A percentile compares a stretch with the other conserved stretches of the same genome.
Evolutionary conservation across 2,113 vertebrate genomes (phyloP).

Genomic region (Pachycephala philippinensis): DNA sequence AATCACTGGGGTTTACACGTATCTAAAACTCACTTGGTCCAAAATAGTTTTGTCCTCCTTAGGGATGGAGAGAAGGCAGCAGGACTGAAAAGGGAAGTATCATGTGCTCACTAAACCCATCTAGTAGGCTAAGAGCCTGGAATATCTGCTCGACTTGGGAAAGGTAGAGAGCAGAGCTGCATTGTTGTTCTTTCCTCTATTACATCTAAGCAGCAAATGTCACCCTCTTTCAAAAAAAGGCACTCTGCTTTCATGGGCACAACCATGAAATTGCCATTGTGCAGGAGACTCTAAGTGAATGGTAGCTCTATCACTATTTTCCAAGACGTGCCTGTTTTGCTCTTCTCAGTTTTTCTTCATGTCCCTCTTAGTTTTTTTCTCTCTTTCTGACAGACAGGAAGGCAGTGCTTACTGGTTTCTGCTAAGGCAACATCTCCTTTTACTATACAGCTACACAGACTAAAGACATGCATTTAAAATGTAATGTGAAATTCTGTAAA

Average conservation of each 20-base stretch:
- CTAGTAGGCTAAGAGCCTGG: neutral
- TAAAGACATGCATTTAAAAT: neutral
- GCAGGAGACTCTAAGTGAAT: neutral
- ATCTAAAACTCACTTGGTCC: neutral
- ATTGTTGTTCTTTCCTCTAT: neutral
- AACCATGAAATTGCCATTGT: neutral
- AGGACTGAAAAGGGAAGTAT: neutral
- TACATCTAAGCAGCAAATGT: neutral
- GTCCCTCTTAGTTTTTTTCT: neutral
- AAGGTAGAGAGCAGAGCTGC: neutral
- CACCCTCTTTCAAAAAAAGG: neutral
- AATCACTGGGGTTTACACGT: neutral
- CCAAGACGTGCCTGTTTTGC: rapidly evolving
- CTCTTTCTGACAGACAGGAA: neutral
- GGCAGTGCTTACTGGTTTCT: neutral
- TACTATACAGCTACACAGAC: neutral
- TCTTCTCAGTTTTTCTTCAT: neutral
- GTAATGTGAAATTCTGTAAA: conserved; percentile 26
- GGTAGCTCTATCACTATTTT: neutral
- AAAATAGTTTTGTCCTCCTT: neutral
- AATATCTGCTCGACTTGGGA: neutral
- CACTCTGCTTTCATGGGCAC: neutral
- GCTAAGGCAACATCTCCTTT: neutral
- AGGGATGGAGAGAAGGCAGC: neutral
- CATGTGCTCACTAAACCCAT: neutral